Base-by-base conservation (phyloP, 2,888 invertebrate species). In the Phlogophora meticulosa region DNA sequence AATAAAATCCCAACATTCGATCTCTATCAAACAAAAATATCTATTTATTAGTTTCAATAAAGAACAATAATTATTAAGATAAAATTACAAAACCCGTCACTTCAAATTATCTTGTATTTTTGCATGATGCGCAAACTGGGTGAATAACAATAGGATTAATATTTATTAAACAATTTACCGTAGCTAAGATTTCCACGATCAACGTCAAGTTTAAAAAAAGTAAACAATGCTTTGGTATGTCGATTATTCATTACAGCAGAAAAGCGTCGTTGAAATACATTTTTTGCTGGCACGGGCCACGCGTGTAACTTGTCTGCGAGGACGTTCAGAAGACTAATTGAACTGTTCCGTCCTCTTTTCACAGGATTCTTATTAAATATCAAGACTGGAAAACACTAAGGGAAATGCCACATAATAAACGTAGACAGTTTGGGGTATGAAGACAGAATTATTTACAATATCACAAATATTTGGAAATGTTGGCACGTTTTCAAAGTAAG, bases 401-500 rank as follows among this genome's bases (percentile, higher is more conserved):
- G 5, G 28, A 28, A 28, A 28, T 28, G 28, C 7, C 24, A 24
- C 20, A 28, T 55, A 13, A 10, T 17, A 2, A 28, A n/a, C 4
- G 10, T 4, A 20, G 5, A 28, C 15, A 5, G 11, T 38, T 4
- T 46, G 11, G 28, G 40, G 28, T 28, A 17, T 36, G 15, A 40
- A 40, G 10, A 36, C 40, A 51, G 22, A 53, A 59, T 13, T 69
- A 75, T 68, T 61, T 45, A 55, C 34, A 55, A 64, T 49, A 24
- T 46, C 48, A 42, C 42, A 64, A 59, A 52, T 59, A 71, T 66
- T 80, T 69, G 46, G 15, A 57, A 65, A 58, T 59, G 22, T 67
- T 73, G 72, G 67, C 62, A 60, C 34, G 52, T 28, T 62, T 42
- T 67, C 78, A 80, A 67, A 67, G 20, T 46, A 56, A 65, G 66